Evolutionary conservation across 2,888 invertebrate genomes (phyloP).

Genomic region (Quadriops clusia): DNA sequence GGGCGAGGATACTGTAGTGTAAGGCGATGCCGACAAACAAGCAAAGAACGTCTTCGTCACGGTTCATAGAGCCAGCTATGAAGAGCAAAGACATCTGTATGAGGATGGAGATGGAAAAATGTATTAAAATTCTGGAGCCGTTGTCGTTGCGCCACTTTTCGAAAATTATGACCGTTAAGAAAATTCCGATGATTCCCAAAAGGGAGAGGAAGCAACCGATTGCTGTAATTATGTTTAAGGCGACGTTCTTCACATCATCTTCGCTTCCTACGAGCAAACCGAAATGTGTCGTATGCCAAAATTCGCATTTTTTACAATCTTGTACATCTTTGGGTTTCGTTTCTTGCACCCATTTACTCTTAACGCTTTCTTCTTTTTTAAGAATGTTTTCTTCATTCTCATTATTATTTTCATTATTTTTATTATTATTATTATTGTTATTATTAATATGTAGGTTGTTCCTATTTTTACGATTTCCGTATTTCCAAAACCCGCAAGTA

Average conservation of each 20-base stretch:
- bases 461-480: too few relatives aligned
- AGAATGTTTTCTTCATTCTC: too few relatives aligned
- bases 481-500: conserved; percentile 41
- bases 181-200: conserved; percentile 36
- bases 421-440: too few relatives aligned
- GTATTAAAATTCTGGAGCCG: conserved; percentile 44
- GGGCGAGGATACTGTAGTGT: conserved; percentile 51
- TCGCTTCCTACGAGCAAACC: conserved; percentile 38
- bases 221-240: conserved; percentile 37
- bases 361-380: too few relatives aligned
- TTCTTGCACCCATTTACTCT: too few relatives aligned
- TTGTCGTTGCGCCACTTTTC: conserved; percentile 46
- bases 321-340: too few relatives aligned
- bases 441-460: too few relatives aligned
- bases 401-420: too few relatives aligned
- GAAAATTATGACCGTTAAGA: conserved; percentile 40
- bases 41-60: conserved; percentile 39
- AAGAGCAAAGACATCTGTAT: conserved; percentile 38
- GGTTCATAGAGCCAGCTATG: conserved; percentile 32
- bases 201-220: conserved; percentile 40
- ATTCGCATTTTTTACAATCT: conserved; percentile 39
- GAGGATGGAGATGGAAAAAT: conserved; percentile 38
- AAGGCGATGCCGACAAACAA: conserved; percentile 43
- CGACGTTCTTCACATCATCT: conserved; percentile 32
- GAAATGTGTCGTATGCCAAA: conserved; percentile 43